Conservation (phyloP, 2,113 vertebrate species). For the Scalopus aquaticus region DNA sequence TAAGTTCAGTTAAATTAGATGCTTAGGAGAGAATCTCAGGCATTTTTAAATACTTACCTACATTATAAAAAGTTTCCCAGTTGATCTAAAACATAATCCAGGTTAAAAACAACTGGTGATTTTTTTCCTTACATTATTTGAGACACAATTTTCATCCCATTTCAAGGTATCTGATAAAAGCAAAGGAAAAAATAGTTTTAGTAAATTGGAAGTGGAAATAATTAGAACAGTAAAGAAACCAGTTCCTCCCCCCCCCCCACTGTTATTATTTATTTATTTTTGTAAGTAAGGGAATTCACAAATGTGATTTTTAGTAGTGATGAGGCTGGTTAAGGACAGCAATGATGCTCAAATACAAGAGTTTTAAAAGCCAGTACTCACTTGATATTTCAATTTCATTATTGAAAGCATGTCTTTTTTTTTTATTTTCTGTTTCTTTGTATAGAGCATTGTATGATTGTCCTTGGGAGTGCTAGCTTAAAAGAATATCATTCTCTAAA, state of each 20-base stretch:
- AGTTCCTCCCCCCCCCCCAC: background rate
- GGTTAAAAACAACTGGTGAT: conserved; percentile 10
- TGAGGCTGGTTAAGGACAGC: background rate
- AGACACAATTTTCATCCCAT: background rate
- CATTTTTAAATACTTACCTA: background rate
- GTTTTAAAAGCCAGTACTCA: background rate
- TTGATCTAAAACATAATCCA: background rate
- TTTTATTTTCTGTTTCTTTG: background rate
- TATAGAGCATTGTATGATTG: background rate
- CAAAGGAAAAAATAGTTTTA: background rate
- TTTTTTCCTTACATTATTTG: background rate
- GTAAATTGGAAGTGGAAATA: background rate
- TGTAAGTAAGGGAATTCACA: background rate
- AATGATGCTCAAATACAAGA: background rate
- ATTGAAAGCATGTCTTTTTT: background rate
- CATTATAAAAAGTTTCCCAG: background rate
- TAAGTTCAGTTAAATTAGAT: background rate
- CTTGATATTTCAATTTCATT: background rate
- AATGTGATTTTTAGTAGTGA: background rate
- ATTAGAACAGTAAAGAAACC: background rate
- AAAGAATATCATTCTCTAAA: background rate
- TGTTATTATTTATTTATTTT: background rate
- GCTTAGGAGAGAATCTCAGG: background rate
- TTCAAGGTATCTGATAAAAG: background rate
- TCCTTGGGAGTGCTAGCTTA: background rate